These are phyloP conservation scores for Scatophagus argus DNA, from an alignment of 2,113 vertebrate species.

Conservation along the genomic window DNA sequence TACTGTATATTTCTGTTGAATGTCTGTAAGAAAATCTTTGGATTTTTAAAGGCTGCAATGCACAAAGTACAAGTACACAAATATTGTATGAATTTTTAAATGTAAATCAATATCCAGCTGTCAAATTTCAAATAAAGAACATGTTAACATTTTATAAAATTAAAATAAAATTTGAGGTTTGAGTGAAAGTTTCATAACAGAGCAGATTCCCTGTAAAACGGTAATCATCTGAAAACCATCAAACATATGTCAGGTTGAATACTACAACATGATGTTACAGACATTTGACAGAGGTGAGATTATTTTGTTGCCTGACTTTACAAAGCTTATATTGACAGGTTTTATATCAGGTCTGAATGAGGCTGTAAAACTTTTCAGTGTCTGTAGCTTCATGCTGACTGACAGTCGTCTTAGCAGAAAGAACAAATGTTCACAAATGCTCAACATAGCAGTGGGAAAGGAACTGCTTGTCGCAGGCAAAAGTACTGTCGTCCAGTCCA, in stretches of 20 bases:
- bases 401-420: neutral
- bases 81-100: too few relatives aligned
- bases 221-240: neutral
- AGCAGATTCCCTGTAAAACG: neutral
- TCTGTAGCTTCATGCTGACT: neutral
- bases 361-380: neutral
- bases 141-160: neutral
- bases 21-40: neutral
- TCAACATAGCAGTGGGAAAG: neutral
- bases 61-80: too few relatives aligned
- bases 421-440: neutral
- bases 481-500: neutral
- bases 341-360: neutral
- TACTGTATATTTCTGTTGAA: too few relatives aligned
- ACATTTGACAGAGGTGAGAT: neutral
- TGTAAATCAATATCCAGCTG: neutral
- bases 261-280: neutral
- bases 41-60: neutral
- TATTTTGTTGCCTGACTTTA: neutral
- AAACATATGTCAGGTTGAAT: neutral
- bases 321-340: neutral
- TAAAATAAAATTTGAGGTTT: neutral
- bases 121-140: neutral
- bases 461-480: neutral
- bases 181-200: neutral